Base-by-base conservation (phyloP, 1,140 invertebrate genomes). In the Drosophila triauraria region DNA sequence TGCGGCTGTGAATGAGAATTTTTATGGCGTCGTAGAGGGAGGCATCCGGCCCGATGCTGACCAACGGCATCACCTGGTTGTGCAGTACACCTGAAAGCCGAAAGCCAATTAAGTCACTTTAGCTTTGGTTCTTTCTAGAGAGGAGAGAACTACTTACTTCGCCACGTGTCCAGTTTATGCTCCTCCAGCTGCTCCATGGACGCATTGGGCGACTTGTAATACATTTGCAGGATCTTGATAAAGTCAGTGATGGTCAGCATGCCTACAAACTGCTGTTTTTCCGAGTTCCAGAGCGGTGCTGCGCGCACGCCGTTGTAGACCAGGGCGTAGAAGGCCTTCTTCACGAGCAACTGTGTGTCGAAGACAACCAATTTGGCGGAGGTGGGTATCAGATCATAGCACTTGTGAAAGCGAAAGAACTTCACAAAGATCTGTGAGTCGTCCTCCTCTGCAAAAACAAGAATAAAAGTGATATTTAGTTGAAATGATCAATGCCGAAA, bases 211-310 rank as follows among this genome's bases (percentile, higher is more conserved):
- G 97, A 97, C 85, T 97, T 98, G 93, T 99, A 99, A 94, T 99
- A 99, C 96, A 98, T 99, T 94, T 98, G 96, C 54, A 99, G 94
- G 90, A 99, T 99, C 93, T 98, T 98, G 91, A 99, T 99, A 93
- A 99, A 99, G 94, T 99, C 99, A 50, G 99, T 99, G 84, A 99
- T 99, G 42, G 99, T 99, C 56, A 99, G 94, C 99, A 99, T 99
- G 51, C 99, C 97, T 35, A 98, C 96, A 92, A 96, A 99, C 92
- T 97, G 95, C 93, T 99, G 98, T 80, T 96, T 95, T 54, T 95
- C 94, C 70, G 97, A 98, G 92, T 99, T 98, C 99, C 99, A 99
- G 38, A 99, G 94, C 1, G 99, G 99, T 17, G 99, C 99, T 15
- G 99, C 99, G 86, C 99, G 95, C 1, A 99, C 98, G 44, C 98